These are phyloP conservation scores for Esox lucius DNA, from an alignment of 2,797 vertebrate genomes.

Conservation along the genomic window DNA sequence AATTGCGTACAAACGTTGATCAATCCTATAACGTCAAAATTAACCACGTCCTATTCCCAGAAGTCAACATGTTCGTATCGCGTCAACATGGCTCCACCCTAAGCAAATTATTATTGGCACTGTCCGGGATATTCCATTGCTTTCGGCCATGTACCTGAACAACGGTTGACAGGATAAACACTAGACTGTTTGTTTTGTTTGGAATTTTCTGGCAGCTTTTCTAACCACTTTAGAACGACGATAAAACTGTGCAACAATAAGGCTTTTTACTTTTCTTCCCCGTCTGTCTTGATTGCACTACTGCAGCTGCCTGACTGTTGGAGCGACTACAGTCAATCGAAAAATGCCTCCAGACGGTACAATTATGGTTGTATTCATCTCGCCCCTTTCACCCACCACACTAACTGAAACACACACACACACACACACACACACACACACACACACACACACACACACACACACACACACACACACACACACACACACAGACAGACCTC, in stretches of 20 bases:
- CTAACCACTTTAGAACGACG: slow-evolving; percentile 53
- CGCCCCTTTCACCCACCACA: slow-evolving; percentile 44
- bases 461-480: no score
- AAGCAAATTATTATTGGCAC: slow-evolving; percentile 64
- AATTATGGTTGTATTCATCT: slow-evolving; percentile 75
- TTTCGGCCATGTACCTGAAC: slow-evolving; percentile 63
- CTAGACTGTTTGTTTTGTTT: slow-evolving; percentile 70
- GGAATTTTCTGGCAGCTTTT: slow-evolving; percentile 61
- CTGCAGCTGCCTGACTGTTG: slow-evolving; percentile 71
- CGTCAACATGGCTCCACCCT: slow-evolving; percentile 48
- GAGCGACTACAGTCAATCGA: slow-evolving; percentile 61
- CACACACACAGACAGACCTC: slow-evolving; percentile 11
- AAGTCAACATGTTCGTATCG: slow-evolving; percentile 32
- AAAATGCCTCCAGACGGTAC: slow-evolving; percentile 72
- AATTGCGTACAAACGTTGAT: not conserved
- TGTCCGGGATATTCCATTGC: slow-evolving; percentile 56
- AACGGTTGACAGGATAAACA: slow-evolving; percentile 67
- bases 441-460: no score
- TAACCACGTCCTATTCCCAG: slow-evolving; percentile 31
- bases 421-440: no score
- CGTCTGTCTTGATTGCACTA: slow-evolving; percentile 62
- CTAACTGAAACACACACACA: not conserved
- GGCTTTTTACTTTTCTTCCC: slow-evolving; percentile 66
- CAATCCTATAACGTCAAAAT: slow-evolving; percentile 17
- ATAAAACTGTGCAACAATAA: slow-evolving; percentile 73